phyloP scores from a whole-genome alignment of 2,888 invertebrate genomes.

The Drosophila stalkeri region DNA sequence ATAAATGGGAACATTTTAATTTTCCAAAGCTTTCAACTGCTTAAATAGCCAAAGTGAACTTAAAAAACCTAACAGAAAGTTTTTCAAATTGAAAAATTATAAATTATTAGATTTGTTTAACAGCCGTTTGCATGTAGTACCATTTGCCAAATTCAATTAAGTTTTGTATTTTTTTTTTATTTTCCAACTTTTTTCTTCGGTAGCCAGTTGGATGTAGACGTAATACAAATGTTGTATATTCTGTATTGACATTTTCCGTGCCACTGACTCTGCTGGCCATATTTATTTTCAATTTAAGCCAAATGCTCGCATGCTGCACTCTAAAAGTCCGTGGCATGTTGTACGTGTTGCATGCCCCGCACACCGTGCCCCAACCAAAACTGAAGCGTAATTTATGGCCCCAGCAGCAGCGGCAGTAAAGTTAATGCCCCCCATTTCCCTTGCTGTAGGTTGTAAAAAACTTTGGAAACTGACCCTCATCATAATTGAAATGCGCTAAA shows the following conservation, averaged over 20 bases:
- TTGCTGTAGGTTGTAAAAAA: conserved; percentile 36
- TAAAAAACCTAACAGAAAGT: neutral
- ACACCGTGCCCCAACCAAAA: conserved; percentile 25
- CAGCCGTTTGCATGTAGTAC: neutral
- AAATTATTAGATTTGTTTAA: neutral
- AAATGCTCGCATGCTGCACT: conserved; percentile 55
- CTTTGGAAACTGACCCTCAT: conserved; percentile 63
- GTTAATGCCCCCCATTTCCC: conserved; percentile 50
- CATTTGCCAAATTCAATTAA: neutral
- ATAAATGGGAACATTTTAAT: neutral
- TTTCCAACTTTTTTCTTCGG: neutral
- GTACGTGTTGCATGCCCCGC: conserved; percentile 56
- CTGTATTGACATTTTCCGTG: conserved; percentile 58
- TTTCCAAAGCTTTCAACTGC: too few species aligned
- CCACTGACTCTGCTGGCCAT: conserved; percentile 29
- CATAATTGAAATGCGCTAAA: conserved; percentile 68
- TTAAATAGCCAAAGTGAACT: too few species aligned
- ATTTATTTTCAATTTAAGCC: conserved; percentile 71
- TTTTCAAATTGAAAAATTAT: neutral
- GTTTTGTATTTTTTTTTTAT: neutral
- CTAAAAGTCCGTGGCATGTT: conserved; percentile 15
- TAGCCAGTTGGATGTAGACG: neutral
- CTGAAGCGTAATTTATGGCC: conserved; percentile 61
- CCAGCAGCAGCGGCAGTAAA: conserved; percentile 55
- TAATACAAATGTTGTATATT: conserved; percentile 31